phyloP scores from a whole-genome alignment of 2,797 vertebrate species.

The Prunella strophiata region DNA sequence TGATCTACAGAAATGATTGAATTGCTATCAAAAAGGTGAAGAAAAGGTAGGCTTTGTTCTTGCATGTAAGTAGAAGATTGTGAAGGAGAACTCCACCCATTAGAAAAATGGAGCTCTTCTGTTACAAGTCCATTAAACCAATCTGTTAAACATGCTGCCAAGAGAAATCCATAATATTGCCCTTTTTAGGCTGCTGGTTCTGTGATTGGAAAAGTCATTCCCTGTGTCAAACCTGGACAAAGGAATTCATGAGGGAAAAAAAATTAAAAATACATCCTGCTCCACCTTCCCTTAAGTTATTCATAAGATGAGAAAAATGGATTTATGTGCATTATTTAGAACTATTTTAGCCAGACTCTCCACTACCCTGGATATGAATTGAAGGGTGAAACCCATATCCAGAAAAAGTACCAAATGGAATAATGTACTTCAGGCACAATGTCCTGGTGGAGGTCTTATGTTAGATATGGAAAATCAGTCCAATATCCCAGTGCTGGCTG shows the following conservation, averaged over 20 bases:
- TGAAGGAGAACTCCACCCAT: neutral
- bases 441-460: neutral
- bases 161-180: neutral
- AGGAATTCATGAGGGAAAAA: neutral
- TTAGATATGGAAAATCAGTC: neutral
- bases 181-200: neutral
- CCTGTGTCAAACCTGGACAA: neutral
- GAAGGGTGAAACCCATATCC: neutral
- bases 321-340: neutral
- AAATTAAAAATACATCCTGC: neutral
- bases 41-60: neutral
- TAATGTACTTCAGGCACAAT: neutral
- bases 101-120: neutral
- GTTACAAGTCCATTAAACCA: neutral
- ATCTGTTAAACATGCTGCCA: neutral
- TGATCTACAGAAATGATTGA: constrained; percentile 1
- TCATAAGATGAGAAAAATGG: neutral
- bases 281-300: neutral
- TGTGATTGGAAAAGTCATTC: neutral
- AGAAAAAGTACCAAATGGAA: neutral
- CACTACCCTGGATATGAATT: neutral
- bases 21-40: neutral
- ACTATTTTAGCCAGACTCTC: neutral
- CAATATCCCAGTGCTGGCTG: neutral
- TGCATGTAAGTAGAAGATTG: neutral